Base-by-base conservation (phyloP, 1,140 invertebrate genomes). In the Bombus confusus region DNA sequence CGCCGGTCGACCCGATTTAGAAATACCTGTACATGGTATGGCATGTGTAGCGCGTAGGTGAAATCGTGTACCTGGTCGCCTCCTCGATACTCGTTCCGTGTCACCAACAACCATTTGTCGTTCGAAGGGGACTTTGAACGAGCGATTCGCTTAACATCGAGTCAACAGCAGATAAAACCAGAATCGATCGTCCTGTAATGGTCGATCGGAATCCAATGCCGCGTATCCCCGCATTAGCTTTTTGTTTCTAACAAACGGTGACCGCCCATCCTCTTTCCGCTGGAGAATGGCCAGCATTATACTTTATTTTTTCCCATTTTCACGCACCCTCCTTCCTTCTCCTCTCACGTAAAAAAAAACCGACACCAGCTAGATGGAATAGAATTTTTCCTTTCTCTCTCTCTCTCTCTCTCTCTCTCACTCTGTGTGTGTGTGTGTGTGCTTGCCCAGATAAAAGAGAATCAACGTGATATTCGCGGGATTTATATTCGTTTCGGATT, bases 151-250 rank as follows among this genome's bases (percentile, higher is more conserved):
- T 91, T 88, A 90, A 88, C 89, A 90, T 90, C 84, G 90, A 91
- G 89, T 91, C 89, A 91, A 91, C 89, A 88, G 71, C 87, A 91
- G 87, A 91, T 91, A 91, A 88, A 91, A 88, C 83, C 85, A 83
- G 89, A 80, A 91, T 91, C 90, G 87, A 91, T 91, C 86, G 81
- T 37, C 71, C 64, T 79, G 74, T 88, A 87, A 90, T 88, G 87
- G 78, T 66, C 84, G 80, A 88, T 91, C 74, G 87, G 81, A 86
- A 78, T 90, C 75, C 87, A 88, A 91, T 88, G 88, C 78, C 86
- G 74, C 90, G 81, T 90, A 85, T 86, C 84, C 74, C 73, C 71
- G 81, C 80, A 86, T 91, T 88, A 88, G 39, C 84, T 88, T 91
- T 90, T 90, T 91, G 75, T 78, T 73, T 66, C 86, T 87, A 87